Conservation (phyloP, 64 coral and sea anemone genomes). For the Actinia tenebrosa region DNA sequence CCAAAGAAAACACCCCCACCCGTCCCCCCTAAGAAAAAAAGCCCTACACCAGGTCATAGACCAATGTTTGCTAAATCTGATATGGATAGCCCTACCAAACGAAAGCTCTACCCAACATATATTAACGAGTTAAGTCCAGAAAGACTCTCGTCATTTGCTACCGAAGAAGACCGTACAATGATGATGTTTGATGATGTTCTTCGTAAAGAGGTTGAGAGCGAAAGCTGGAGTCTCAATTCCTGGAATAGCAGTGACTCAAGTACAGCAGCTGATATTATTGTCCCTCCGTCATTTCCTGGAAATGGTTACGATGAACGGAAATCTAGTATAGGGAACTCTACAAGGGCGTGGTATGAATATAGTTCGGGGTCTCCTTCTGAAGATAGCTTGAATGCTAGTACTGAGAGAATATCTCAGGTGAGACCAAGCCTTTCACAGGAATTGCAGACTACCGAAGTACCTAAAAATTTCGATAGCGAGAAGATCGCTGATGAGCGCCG, state of each 20-base stretch:
- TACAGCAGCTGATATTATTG: conserved; percentile 46
- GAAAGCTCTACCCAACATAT: background rate
- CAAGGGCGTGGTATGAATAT: conserved; percentile 48
- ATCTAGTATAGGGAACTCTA: background rate
- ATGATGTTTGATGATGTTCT: conserved; percentile 87
- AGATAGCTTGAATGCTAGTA: conserved; percentile 38
- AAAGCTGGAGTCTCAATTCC: conserved; percentile 90
- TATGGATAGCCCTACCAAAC: background rate
- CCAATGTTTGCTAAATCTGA: background rate
- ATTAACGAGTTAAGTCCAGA: background rate
- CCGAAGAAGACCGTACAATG: conserved; percentile 76
- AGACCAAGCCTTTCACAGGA: background rate
- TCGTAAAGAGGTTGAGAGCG: conserved; percentile 75
- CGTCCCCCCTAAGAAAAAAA: conserved; percentile 65
- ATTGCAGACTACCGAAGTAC: background rate
- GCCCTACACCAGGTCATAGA: background rate
- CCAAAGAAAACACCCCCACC: conserved; percentile 57
- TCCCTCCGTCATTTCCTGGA: conserved; percentile 41
- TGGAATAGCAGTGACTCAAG: conserved; percentile 88
- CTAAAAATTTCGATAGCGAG: background rate
- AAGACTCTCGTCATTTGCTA: background rate
- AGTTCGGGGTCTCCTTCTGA: conserved; percentile 41
- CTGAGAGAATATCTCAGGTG: background rate
- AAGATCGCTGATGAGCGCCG: background rate
- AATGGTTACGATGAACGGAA: conserved; percentile 8